Evolutionary conservation across 2,888 invertebrate species (phyloP), one percentile per base, ranked within the genome.

Genomic region (Scrobipalpa atriplicella): DNA sequence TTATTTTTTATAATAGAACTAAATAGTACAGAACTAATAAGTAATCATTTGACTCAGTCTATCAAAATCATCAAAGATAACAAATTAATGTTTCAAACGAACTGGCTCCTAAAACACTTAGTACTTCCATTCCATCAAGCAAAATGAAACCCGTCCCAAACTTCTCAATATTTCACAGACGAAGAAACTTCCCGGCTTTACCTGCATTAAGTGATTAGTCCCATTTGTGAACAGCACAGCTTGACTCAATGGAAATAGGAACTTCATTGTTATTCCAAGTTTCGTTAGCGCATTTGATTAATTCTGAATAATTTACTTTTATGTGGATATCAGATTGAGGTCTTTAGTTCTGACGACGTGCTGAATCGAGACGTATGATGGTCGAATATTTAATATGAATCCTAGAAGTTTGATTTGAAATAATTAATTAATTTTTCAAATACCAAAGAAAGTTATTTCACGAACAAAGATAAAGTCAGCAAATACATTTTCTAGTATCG

Each of bases 151-250:
- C 29, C 29, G 75, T 77, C 75, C 64, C 66, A 67, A 69, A 87
- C 83, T 89, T 84, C 84, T 85, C 85, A 85, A 89, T 88, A 89
- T 88, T 89, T 87, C 82, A 85, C 78, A 79, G 79, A 75, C 75
- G 76, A 72, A 74, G 75, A 73, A 75, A 74, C 79, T 82, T 86
- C 80, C 66, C 68, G 75, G 79, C 76, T 81, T 80, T 79, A 86
- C 87, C 86, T 87, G 89, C 85, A 84, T 87, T 89, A 88, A 89
- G 88, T 88, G 89, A 90, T 90, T 90, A 89, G 89, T 89, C 81
- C 85, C 89, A 89, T 90, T 89, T 89, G 89, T 70, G 80, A 87
- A 83, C 77, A 82, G 82, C 89, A 89, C 89, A 89, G 84, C 82
- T 81, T 80, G 78, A 73, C 69, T 75, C 75, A 77, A 72, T 75